Base-by-base conservation (phyloP, 2,888 invertebrate species). In the Tetragonula carbonaria region DNA sequence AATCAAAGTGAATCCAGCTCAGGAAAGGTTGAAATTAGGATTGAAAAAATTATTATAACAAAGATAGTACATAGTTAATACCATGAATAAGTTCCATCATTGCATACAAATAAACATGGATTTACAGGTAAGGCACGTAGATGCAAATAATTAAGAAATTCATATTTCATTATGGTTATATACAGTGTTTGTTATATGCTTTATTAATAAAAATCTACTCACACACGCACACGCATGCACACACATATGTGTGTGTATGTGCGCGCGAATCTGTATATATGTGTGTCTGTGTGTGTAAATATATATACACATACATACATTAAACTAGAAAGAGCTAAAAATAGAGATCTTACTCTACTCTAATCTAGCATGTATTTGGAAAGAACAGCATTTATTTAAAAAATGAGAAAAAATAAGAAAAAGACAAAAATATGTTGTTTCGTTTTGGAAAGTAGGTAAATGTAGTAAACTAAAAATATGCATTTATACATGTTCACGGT, bases 1-100 rank as follows among this genome's bases (percentile, higher is more conserved):
- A 95, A 97, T 97, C 94, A 97, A 98, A 95, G 96, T 97, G 86
- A 97, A 97, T 94, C 97, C 97, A 85, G 96, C 97, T 86, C 96
- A 97, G 93, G 96, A 96, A 91, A 95, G 96, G 90, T 95, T 95
- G 94, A 96, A 96, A 95, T 95, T 96, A 92, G 96, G 96, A 95
- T 95, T 95, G 93, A 96, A 96, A 95, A 96, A 96, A 94, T 95
- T 96, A 93, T 96, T 96, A 96, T 96, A 96, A 94, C 92, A 92
- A 86, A 90, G 87, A 87, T 90, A 90, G 89, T 87, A 88, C 74
- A 85, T 91, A 90, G 91, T 86, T 81, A 87, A 88, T 87, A 85
- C 73, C 82, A 77, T 87, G 80, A 86, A 85, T 88, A 91, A 91
- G 87, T 91, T 90, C 75, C 88, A 90, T 86, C 86, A 76, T 86